A percentile compares a stretch with the other conserved stretches of the same genome.
Conservation (phyloP, 1,140 invertebrate species). For the Tetragnatha versicolor region DNA sequence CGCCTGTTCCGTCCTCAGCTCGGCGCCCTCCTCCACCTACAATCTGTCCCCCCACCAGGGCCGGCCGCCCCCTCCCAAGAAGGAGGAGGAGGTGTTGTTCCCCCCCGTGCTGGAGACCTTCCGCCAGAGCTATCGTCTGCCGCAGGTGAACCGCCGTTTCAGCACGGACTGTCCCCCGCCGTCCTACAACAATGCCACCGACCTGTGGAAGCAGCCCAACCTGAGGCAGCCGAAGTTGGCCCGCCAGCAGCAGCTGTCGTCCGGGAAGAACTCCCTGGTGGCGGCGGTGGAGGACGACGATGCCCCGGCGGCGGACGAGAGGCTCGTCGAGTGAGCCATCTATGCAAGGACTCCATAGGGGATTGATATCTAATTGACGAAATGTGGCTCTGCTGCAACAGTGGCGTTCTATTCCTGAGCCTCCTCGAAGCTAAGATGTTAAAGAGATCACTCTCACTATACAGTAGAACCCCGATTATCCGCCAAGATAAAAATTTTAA, state of each 20-base stretch:
- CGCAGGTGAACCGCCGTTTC: constrained; percentile 45
- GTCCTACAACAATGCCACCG: constrained; percentile 25
- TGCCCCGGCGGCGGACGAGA: not conserved
- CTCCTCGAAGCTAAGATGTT: no score
- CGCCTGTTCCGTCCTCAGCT: constrained; percentile 35
- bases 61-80: not conserved
- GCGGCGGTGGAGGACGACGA: constrained; percentile 18
- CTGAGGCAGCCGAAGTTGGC: constrained; percentile 14
- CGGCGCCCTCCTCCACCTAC: constrained; percentile 26
- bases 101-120: constrained; percentile 41
- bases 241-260: constrained; percentile 12
- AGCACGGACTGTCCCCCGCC: constrained; percentile 48
- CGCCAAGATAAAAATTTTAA: no score
- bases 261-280: not conserved
- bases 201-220: not conserved
- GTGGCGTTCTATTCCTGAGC: no score
- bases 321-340: constrained; percentile 1
- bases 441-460: no score
- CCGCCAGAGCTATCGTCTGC: not conserved
- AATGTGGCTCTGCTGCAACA: no score
- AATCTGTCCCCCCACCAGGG: not conserved
- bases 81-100: constrained; percentile 30
- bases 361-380: no score
- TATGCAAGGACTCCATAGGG: no score
- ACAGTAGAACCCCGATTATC: no score